Percentiles rank a stretch among this genome's conserved stretches.
Conservation (phyloP, 1,140 invertebrate species). For the Scaptodrosophila lebanonensis region DNA sequence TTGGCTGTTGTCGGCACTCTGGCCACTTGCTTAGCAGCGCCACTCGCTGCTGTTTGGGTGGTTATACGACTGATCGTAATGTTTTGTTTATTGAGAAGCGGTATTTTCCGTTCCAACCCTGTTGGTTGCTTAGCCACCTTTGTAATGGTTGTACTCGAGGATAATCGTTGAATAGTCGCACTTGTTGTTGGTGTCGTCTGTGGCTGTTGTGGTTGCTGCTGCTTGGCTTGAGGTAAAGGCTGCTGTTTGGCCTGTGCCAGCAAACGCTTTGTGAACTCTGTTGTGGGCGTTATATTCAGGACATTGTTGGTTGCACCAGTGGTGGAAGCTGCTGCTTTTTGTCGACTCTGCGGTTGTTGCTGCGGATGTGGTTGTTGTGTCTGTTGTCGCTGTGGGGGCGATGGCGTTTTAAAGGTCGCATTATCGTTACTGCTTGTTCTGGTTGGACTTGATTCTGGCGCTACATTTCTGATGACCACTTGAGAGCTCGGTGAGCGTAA, state of each 20-base stretch:
- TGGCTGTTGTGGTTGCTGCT: constrained; percentile 6
- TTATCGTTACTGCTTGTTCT: background rate
- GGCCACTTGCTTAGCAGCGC: too few relatives aligned
- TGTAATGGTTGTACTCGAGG: constrained; percentile 57
- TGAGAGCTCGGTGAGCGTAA: background rate
- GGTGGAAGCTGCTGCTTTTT: background rate
- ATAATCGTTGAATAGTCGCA: constrained; percentile 61
- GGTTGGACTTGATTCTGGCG: background rate
- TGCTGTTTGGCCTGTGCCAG: constrained; percentile 31
- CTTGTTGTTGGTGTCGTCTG: constrained; percentile 12
- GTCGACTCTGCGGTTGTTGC: background rate
- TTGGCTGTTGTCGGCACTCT: too few relatives aligned
- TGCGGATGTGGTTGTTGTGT: constrained; percentile 10
- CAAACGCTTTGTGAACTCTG: constrained; percentile 42
- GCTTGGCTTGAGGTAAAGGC: constrained; percentile 10
- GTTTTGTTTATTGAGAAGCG: constrained; percentile 63
- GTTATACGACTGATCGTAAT: constrained; percentile 67
- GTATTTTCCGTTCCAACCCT: constrained; percentile 38
- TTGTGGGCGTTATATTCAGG: constrained; percentile 20
- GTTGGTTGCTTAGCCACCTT: constrained; percentile 35
- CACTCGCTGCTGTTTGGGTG: constrained; percentile 5
- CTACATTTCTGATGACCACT: background rate
- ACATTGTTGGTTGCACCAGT: constrained; percentile 23
- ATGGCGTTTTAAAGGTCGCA: background rate
- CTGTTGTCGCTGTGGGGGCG: background rate